These are phyloP conservation scores for Vanessa tameamea DNA, from an alignment of 1,140 invertebrate species.

Conservation along the genomic window DNA sequence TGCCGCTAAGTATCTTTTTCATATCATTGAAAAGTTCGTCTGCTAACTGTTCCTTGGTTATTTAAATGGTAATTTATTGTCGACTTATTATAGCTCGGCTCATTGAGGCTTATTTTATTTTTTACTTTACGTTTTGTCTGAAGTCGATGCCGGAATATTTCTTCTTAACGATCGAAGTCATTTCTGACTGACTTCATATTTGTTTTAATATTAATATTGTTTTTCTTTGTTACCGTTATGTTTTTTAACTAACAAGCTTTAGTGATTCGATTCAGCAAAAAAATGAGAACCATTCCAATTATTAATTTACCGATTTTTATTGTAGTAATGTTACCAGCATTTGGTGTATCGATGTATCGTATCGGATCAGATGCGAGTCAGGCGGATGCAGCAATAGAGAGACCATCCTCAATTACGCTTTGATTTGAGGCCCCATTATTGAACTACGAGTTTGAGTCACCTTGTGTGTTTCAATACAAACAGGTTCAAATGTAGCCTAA, in stretches of 20 bases:
- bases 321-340: not conserved
- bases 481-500: slow-evolving; percentile 1
- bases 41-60: slow-evolving; percentile 46
- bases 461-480: slow-evolving; percentile 36
- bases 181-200: not conserved
- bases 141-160: not conserved
- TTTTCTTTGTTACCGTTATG: not conserved
- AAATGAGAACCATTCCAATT: too few relatives aligned
- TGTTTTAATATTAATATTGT: not conserved
- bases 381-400: slow-evolving; percentile 58
- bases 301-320: not conserved
- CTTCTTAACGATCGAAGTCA: slow-evolving; percentile 8
- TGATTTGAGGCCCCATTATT: slow-evolving; percentile 67
- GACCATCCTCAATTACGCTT: slow-evolving; percentile 62
- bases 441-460: slow-evolving; percentile 39
- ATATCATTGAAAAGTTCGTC: slow-evolving; percentile 40
- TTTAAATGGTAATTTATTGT: slow-evolving; percentile 38
- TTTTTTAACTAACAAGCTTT: not conserved
- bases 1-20: slow-evolving; percentile 54
- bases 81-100: slow-evolving; percentile 26
- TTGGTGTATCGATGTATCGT: slow-evolving; percentile 29
- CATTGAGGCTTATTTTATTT: slow-evolving; percentile 22
- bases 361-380: slow-evolving; percentile 44
- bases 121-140: slow-evolving; percentile 15
- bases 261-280: not conserved